phyloP scores from a whole-genome alignment of 2,113 vertebrate species.

The Pelecanus crispus region DNA sequence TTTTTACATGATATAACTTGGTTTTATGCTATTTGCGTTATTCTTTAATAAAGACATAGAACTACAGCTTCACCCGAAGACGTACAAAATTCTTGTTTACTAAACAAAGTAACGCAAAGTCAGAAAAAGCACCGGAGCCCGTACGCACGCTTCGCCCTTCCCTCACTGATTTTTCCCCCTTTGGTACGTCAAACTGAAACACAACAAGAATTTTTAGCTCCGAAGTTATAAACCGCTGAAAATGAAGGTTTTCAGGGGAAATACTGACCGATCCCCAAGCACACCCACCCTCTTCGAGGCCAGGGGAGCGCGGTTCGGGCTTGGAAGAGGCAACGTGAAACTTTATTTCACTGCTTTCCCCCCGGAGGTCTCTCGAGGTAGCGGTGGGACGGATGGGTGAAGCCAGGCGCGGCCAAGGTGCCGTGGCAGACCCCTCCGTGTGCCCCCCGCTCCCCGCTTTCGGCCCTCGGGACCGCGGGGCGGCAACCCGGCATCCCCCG shows the following conservation, averaged over 20 bases:
- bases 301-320: neutral
- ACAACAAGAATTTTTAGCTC: neutral
- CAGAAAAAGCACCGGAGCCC: neutral
- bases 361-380: neutral
- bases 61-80: neutral
- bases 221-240: neutral
- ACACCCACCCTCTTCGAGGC: neutral
- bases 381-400: neutral
- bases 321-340: neutral
- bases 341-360: neutral
- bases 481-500: neutral
- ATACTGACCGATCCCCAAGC: neutral
- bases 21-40: neutral
- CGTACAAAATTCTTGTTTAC: neutral
- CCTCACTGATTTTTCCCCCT: neutral
- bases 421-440: neutral
- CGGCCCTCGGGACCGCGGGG: neutral
- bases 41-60: neutral
- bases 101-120: neutral
- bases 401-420: neutral
- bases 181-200: slow-evolving; percentile 7
- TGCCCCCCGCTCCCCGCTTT: neutral
- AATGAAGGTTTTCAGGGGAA: neutral
- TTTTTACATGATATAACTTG: neutral
- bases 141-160: neutral